Base-by-base conservation (phyloP, 1,140 invertebrate genomes). In the Hyphantria cunea region DNA sequence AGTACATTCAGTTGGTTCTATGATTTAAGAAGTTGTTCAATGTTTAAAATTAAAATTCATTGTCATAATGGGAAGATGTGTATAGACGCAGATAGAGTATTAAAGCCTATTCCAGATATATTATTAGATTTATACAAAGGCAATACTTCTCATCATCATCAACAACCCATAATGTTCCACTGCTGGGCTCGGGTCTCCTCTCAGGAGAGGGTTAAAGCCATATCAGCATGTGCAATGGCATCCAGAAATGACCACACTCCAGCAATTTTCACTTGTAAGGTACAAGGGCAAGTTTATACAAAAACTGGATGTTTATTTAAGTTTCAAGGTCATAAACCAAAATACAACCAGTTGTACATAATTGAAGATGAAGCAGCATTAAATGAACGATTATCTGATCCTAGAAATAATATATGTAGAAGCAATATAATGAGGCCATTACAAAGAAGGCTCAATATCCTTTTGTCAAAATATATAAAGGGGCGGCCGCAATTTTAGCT, bases 61-160 rank as follows among this genome's bases (percentile, higher is more conserved):
- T 72, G 70, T 68, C 66, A 69, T 66, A 72, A 72, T 72, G 60
- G 70, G 17, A 72, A 72, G 49, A 62, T 68, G 59, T 67, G 61
- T 37, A 68, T 51, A 42, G 58, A 72, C 39, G 32, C 45, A 68
- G 49, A 66, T 33, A 70, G 56, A 69, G 34, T 13, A 54, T 63
- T 70, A 56, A 70, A 70, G 48, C 55, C 55, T 65, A 65, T 68
- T 55, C 67, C 64, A 65, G 64, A 70, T 60, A 54, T 65, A 69
- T 69, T 64, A 69, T 73, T 64, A 69, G 66, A 73, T 73, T 73
- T 69, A 64, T 73, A 69, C 64, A 34, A 66, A 67, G 63, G 64
- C 56, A 69, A 66, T 66, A 66, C 64, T 13, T 73, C 64, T 58
- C 66, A 73, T 66, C 60, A 64, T 62, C 66, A 69, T 62, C 56